Conservation (phyloP, 2,113 vertebrate species). For the Ptilorrhoa leucosticta region DNA sequence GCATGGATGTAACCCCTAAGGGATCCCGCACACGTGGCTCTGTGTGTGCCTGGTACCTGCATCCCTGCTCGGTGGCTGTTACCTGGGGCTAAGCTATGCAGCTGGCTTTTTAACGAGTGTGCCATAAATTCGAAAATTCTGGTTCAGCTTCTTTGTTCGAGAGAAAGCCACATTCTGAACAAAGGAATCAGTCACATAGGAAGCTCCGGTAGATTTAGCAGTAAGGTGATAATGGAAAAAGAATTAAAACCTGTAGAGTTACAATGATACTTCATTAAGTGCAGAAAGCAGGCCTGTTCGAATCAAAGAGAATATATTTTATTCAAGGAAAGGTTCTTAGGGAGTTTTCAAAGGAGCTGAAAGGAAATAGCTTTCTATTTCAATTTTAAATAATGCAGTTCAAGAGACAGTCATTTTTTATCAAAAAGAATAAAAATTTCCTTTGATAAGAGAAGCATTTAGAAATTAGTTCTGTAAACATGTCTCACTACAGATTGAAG, state of each 20-base stretch:
- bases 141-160: neutral
- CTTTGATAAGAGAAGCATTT: neutral
- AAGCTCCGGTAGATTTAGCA: neutral
- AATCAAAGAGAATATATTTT: neutral
- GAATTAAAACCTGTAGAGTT: neutral
- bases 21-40: rapidly evolving
- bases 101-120: neutral
- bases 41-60: neutral
- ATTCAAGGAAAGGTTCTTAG: neutral
- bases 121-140: neutral
- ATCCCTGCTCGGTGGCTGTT: neutral
- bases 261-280: neutral
- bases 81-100: neutral
- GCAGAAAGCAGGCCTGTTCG: neutral
- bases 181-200: neutral
- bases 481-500: neutral
- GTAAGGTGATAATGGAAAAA: neutral
- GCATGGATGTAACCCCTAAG: rapidly evolving
- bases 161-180: neutral
- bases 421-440: constrained; percentile 1
- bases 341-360: constrained; percentile 1
- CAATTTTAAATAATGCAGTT: neutral
- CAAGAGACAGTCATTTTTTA: neutral
- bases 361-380: neutral
- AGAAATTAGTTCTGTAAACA: constrained; percentile 11